These are phyloP conservation scores for Tenebrio molitor DNA, from an alignment of 1,140 invertebrate genomes.

Conservation along the genomic window DNA sequence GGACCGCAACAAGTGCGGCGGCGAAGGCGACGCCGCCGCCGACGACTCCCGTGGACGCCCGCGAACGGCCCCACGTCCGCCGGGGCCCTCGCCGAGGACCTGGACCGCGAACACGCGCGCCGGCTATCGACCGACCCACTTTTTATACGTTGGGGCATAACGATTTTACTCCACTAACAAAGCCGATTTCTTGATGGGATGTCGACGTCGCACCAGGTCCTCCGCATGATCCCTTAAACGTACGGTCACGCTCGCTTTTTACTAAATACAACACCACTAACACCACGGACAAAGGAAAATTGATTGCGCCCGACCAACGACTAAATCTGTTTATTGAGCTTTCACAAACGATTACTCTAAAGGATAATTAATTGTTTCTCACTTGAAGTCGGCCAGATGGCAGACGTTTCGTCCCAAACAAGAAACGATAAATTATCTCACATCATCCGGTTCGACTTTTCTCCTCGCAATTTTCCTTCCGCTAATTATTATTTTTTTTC, in stretches of 20 bases:
- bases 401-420: background rate
- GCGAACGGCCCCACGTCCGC: background rate
- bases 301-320: background rate
- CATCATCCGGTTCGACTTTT: background rate
- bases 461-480: too few species aligned
- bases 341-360: constrained; percentile 15
- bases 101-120: too few species aligned
- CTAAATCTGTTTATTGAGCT: constrained; percentile 15
- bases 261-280: background rate
- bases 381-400: background rate
- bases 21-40: constrained; percentile 13
- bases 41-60: background rate
- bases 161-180: too few species aligned
- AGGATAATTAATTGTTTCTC: constrained; percentile 12
- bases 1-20: constrained; percentile 40
- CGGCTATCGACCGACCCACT: background rate
- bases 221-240: background rate
- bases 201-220: constrained; percentile 15
- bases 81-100: too few species aligned
- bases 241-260: background rate
- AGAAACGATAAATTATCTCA: constrained; percentile 4
- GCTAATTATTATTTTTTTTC: too few species aligned
- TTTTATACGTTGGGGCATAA: too few species aligned
- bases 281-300: background rate
- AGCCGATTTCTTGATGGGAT: too few species aligned